phyloP scores from a whole-genome alignment of 2,888 invertebrate genomes.

The Blastobasis adustella region DNA sequence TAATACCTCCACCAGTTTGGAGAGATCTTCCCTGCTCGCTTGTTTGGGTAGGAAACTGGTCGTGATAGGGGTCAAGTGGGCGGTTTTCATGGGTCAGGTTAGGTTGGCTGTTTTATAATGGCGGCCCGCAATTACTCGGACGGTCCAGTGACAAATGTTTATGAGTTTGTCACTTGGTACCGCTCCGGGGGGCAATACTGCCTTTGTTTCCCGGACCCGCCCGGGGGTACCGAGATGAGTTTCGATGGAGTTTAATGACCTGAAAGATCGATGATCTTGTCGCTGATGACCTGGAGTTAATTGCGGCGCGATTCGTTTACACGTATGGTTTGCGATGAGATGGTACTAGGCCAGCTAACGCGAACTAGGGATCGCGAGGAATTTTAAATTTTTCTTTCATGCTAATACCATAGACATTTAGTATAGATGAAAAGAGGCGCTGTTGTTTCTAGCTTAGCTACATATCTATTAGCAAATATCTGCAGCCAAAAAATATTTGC shows the following conservation, averaged over 20 bases:
- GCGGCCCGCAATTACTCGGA: conserved; percentile 61
- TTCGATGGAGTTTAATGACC: conserved; percentile 49
- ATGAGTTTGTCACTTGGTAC: conserved; percentile 70
- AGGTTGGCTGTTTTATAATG: conserved; percentile 41
- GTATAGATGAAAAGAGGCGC: too few species aligned
- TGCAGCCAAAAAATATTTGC: too few species aligned
- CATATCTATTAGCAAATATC: too few species aligned
- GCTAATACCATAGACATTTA: too few species aligned
- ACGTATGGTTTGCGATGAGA: neutral
- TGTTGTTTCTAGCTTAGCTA: too few species aligned
- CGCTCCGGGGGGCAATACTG: conserved; percentile 38
- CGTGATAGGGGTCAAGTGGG: conserved; percentile 5
- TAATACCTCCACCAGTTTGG: conserved; percentile 43
- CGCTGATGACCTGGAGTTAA: neutral
- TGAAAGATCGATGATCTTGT: conserved; percentile 36
- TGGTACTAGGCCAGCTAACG: too few species aligned
- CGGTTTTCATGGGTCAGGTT: conserved; percentile 23
- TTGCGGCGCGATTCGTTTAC: neutral
- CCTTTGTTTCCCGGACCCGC: conserved; percentile 42
- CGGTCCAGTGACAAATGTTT: conserved; percentile 70
- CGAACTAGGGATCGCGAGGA: too few species aligned
- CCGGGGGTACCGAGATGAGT: conserved; percentile 40
- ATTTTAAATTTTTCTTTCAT: too few species aligned
- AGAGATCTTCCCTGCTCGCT: conserved; percentile 23
- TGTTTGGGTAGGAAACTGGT: neutral